Base-by-base conservation (phyloP, 1,140 invertebrate species). In the Halictus rubicundus region DNA sequence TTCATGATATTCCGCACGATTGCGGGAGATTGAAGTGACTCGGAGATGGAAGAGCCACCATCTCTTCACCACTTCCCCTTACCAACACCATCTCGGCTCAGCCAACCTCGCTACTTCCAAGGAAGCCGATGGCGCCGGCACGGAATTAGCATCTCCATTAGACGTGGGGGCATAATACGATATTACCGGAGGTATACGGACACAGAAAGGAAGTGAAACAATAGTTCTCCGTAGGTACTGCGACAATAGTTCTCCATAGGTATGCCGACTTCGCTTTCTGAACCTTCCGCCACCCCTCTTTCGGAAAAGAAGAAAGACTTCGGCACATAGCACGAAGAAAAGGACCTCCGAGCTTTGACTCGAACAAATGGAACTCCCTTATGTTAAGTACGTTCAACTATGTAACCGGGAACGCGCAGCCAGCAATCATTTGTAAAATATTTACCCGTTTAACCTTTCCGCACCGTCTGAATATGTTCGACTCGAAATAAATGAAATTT, bases 71-170 rank as follows among this genome's bases (percentile, higher is more conserved):
- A 63, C 60, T 78, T 68, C 49, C 68, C 63, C 59, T 52, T 68
- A 14, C 73, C 21, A 57, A 54, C 61, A 37, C 52, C 61, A 69
- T 78, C 60, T 42, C 77, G 70, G 49, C 42, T 63, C 42, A 64
- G 65, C 78, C 71, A 71, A 82, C 70, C 81, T 81, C 78, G 70
- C 79, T 74, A 74, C 74, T 81, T 83, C 37, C 70, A 80, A 84
- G 81, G 70, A 79, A 78, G 78, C 76, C 64, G 81, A 63, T 54
- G 66, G 77, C 64, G 69, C 68, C 73, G 84, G 85, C 82, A 88
- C 83, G 85, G 89, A 91, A 90, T 90, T 90, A 91, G 89, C 89
- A 89, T 90, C 90, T 90, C 89, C 90, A 90, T 91, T 90, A 90
- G 89, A 87, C 83, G 87, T 75, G 82, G 82, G 83, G 80, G 85